Percentiles rank a stretch among this genome's conserved stretches.
phyloP scores from a whole-genome alignment of 2,797 vertebrate genomes.

The Eleutherodactylus coqui region DNA sequence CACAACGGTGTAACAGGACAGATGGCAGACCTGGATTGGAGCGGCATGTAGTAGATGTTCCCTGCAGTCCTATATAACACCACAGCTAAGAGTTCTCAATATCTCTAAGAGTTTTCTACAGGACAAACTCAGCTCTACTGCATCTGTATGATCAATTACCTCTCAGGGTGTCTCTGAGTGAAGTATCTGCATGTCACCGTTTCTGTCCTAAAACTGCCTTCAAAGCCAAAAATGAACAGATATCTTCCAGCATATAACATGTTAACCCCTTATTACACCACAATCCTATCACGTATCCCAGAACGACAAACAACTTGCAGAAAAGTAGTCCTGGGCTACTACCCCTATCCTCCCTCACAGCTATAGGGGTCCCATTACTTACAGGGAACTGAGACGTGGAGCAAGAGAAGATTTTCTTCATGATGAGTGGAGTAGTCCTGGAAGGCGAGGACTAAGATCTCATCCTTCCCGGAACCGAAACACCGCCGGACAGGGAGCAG shows the following conservation, averaged over 20 bases:
- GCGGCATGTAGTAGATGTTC: neutral
- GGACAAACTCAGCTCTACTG: neutral
- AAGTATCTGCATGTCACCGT: neutral
- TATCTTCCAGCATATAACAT: neutral
- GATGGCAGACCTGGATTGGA: neutral
- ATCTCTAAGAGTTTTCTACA: no score
- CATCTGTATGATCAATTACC: neutral
- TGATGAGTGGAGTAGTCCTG: neutral
- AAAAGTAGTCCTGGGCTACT: neutral
- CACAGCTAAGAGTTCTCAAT: no score
- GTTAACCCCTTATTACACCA: neutral
- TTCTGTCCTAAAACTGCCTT: neutral
- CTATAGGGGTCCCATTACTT: constrained; percentile 13
- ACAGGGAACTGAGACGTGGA: constrained; percentile 56
- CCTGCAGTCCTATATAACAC: neutral
- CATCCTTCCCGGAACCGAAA: neutral
- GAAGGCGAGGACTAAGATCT: neutral
- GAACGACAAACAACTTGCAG: neutral
- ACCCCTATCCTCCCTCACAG: neutral
- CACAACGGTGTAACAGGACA: neutral
- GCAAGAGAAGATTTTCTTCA: constrained; percentile 59
- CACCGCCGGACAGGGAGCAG: neutral
- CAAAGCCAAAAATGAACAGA: neutral
- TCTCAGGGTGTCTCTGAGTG: no score
- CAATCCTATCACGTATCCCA: neutral